Percentiles rank a stretch among this genome's conserved stretches.
These are phyloP conservation scores for Tenebrio molitor DNA, from an alignment of 1,140 invertebrate species.

Conservation along the genomic window DNA sequence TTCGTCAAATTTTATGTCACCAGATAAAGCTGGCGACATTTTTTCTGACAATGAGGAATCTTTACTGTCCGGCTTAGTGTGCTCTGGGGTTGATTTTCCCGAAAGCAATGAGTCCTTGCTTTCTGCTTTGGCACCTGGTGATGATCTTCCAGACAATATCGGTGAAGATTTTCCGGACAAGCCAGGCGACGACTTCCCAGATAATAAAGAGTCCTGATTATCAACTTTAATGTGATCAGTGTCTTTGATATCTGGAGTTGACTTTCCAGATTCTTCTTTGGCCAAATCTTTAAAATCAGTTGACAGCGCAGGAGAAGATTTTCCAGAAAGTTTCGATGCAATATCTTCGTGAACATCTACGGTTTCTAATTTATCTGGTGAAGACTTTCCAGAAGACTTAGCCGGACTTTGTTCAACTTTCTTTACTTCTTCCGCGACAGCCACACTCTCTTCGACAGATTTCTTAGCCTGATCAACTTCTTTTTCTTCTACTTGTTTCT, in stretches of 20 bases:
- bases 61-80: background rate
- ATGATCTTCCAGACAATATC: constrained; percentile 7
- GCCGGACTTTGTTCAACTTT: background rate
- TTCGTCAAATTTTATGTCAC: background rate
- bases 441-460: too few species aligned
- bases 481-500: background rate
- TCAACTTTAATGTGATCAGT: background rate
- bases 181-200: constrained; percentile 7
- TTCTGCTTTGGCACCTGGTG: constrained; percentile 19
- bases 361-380: constrained; percentile 7
- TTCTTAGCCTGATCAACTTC: too few species aligned
- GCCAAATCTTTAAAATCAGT: background rate
- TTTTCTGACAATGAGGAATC: constrained; percentile 1
- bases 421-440: background rate
- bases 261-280: constrained; percentile 15
- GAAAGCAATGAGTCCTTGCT: constrained; percentile 15
- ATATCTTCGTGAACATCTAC: background rate
- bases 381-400: background rate
- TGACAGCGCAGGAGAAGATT: constrained; percentile 14
- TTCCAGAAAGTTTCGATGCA: constrained; percentile 14
- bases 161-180: constrained; percentile 21
- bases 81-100: constrained; percentile 13
- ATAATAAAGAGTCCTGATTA: constrained; percentile 25
- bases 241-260: constrained; percentile 24
- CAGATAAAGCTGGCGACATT: background rate